A percentile compares a stretch with the other conserved stretches of the same genome.
These are phyloP conservation scores for Festucalex cinctus DNA, from an alignment of 2,113 vertebrate species.

Conservation along the genomic window DNA sequence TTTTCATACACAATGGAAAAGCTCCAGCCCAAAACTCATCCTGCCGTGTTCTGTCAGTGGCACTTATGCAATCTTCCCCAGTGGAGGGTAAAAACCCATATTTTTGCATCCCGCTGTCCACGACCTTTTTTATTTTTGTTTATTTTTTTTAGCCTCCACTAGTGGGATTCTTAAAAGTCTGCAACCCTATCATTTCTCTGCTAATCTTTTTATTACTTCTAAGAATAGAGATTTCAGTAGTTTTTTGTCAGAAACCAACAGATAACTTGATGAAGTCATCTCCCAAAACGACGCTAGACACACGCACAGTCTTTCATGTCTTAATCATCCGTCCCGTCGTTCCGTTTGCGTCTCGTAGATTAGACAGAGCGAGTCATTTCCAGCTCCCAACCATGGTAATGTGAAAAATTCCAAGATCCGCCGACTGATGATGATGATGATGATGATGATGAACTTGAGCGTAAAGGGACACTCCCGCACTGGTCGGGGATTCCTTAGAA, in stretches of 20 bases:
- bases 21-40: slow-evolving; percentile 5
- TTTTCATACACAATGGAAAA: slow-evolving; percentile 43
- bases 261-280: background rate
- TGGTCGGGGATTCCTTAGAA: slow-evolving; percentile 40
- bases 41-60: no score
- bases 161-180: no score
- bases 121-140: no score
- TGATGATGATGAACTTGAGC: slow-evolving; percentile 42
- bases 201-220: background rate
- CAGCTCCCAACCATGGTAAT: slow-evolving; percentile 12
- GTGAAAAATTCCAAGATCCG: slow-evolving; percentile 4
- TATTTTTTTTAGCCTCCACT: no score
- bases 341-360: slow-evolving; percentile 10
- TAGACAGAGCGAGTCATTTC: slow-evolving; percentile 12
- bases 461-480: slow-evolving; percentile 36
- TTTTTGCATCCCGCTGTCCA: no score
- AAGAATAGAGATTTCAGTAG: background rate
- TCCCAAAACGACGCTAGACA: background rate
- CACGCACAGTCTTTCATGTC: background rate
- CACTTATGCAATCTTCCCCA: no score
- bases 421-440: slow-evolving; percentile 43
- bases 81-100: no score
- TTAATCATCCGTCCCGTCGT: background rate
- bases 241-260: background rate
- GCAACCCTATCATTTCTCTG: no score